Evolutionary conservation across 2,113 vertebrate species (phyloP), one percentile per base, ranked within the genome.

Genomic region (Brachionichthys hirsutus): DNA sequence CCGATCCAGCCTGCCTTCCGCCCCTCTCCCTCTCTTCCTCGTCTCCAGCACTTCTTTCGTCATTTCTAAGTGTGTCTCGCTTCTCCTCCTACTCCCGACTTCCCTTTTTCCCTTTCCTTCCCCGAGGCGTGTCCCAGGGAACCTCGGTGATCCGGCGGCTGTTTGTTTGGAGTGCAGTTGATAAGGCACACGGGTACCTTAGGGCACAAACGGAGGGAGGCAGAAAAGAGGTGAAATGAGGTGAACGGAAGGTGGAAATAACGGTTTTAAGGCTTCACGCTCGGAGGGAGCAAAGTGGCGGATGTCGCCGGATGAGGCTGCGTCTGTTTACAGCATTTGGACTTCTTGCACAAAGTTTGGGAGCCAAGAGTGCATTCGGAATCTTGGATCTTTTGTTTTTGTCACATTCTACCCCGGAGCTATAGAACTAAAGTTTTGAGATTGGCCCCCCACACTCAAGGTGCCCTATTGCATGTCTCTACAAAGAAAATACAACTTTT

Each of bases 91-190:
- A 45, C 19, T 13, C 55, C 13, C 55, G 22, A 36, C 50, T 67
- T 63, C 50, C 47, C 36, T 45, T 22, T 16, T 40, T 43, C 19
- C 19, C 67, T 43, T 41, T 49, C 48, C 45, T 45, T 70, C 72
- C 79, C 85, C 9, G 54, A 84, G 83, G 81, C 73, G 19, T 64
- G 72, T 88, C 80, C 84, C 70, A 46, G 62, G 77, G 78, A 87
- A 80, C 51, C 56, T 51, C 67, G 72, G 71, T 58, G 78, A 83
- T 77, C 80, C 75, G n/a, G 54, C 34, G 67, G 63, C 71, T 75
- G 74, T 82, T 85, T 90, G 87, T 89, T 90, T 84, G 84, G 80
- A 82, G 78, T 77, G 70, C 65, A 57, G 70, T 76, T 76, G 81
- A 83, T 77, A 75, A 84, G 81, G 54, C 75, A 22, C 55, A 34